Conservation (phyloP, 2,797 vertebrate species). For the Spinus olivaceus region DNA sequence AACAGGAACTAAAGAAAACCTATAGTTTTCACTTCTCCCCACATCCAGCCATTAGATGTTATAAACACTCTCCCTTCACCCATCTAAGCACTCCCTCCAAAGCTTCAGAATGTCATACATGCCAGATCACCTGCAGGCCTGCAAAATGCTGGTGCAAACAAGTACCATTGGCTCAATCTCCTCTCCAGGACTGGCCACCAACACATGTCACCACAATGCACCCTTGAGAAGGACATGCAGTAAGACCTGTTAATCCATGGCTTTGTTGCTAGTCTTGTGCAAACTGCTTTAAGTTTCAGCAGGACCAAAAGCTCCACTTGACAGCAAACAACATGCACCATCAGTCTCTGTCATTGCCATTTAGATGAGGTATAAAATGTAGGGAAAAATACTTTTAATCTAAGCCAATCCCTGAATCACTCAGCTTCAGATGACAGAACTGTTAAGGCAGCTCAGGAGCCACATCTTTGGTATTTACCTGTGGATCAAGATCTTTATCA, state of each 20-base stretch:
- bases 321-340: not conserved
- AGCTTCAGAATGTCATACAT: not conserved
- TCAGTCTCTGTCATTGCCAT: not conserved
- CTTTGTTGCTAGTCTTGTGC: not conserved
- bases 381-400: not conserved
- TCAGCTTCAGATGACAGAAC: not conserved
- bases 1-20: not conserved
- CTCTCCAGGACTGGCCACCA: not conserved
- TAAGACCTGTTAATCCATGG: not conserved
- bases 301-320: not conserved
- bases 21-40: not conserved
- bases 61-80: not conserved
- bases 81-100: not conserved
- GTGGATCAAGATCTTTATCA: not conserved
- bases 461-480: not conserved
- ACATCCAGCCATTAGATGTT: not conserved
- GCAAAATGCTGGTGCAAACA: not conserved
- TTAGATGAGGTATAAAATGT: not conserved
- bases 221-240: not conserved
- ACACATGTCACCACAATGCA: not conserved
- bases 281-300: not conserved
- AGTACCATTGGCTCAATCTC: not conserved
- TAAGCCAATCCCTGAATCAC: not conserved
- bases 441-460: not conserved
- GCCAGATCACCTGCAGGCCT: not conserved